phyloP scores from a whole-genome alignment of 2,888 invertebrate species.

The Rhyacophila evoluta region DNA sequence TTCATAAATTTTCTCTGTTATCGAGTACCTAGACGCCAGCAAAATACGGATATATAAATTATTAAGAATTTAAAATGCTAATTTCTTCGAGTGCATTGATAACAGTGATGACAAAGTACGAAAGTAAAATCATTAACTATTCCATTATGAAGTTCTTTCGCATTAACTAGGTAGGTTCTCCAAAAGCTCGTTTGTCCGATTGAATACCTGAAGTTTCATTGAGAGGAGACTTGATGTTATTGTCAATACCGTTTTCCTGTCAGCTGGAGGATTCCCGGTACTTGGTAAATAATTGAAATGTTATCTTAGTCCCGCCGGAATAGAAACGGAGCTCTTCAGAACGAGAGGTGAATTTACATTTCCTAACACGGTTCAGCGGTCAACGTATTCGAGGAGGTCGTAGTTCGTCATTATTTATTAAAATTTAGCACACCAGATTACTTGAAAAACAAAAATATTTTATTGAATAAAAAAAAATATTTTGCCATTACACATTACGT shows the following conservation, averaged over 20 bases:
- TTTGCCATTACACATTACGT: too few species aligned
- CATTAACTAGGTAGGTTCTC: not conserved
- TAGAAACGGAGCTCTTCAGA: conserved; percentile 13
- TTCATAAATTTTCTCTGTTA: too few species aligned
- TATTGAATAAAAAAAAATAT: too few species aligned
- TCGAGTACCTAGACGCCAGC: too few species aligned
- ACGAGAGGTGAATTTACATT: not conserved
- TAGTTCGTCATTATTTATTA: too few species aligned
- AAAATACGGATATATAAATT: too few species aligned
- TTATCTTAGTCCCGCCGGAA: conserved; percentile 7
- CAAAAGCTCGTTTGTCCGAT: not conserved
- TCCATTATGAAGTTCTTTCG: not conserved
- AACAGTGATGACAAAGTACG: not conserved
- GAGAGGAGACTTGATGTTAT: conserved; percentile 4
- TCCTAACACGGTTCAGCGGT: not conserved
- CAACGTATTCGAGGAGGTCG: too few species aligned
- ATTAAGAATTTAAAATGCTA: too few species aligned
- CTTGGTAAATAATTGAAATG: conserved; percentile 29
- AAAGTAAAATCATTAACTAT: not conserved
- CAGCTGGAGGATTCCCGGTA: not conserved
- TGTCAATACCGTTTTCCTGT: conserved; percentile 6
- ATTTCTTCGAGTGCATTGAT: too few species aligned
- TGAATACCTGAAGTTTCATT: not conserved
- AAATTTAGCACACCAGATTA: too few species aligned
- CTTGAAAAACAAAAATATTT: too few species aligned